Evolutionary conservation across 2,797 vertebrate genomes (phyloP).

Genomic region (Passerculus sandwichensis): DNA sequence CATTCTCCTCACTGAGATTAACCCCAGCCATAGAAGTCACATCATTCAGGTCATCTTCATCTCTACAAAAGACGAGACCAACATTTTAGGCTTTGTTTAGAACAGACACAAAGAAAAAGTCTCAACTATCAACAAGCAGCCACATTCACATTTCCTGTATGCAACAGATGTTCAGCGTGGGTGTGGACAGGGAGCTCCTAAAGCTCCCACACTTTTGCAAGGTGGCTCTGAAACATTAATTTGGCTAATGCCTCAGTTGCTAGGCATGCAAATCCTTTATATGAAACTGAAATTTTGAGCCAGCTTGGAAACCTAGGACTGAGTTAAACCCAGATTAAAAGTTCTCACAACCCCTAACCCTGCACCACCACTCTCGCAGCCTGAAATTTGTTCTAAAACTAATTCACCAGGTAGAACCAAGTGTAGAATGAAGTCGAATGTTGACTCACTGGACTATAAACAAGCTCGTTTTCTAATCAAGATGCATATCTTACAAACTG

Average conservation of each 20-base stretch:
- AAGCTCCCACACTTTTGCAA: neutral
- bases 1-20: conserved; percentile 84
- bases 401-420: neutral
- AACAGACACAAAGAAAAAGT: neutral
- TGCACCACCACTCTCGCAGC: neutral
- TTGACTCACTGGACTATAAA: neutral
- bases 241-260: neutral
- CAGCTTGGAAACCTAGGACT: neutral
- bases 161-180: neutral
- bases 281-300: neutral
- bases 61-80: conserved; percentile 67
- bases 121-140: neutral
- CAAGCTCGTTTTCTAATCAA: neutral
- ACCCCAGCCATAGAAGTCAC: conserved; percentile 89
- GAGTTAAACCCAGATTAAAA: neutral
- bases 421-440: neutral
- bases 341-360: neutral
- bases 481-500: neutral
- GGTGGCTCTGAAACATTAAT: neutral
- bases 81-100: neutral
- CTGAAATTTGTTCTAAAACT: neutral
- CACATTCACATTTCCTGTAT: neutral
- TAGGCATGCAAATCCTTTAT: neutral
- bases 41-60: conserved; percentile 89
- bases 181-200: neutral